Evolutionary conservation across 2,888 invertebrate species (phyloP).

Genomic region (Phrixothrix hirtus): DNA sequence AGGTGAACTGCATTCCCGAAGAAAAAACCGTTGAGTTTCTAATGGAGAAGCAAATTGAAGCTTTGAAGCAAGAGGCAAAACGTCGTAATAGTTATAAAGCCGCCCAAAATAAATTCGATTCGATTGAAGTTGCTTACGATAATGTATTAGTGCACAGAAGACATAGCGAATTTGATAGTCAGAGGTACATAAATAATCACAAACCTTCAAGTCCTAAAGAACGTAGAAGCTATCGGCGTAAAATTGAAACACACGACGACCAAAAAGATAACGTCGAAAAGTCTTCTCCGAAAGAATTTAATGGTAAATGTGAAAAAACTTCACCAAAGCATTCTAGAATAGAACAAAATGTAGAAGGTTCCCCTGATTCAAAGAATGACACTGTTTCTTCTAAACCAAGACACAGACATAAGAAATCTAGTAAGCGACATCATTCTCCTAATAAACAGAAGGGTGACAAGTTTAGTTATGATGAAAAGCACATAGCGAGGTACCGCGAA

Average conservation of each 20-base stretch:
- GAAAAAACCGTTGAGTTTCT: constrained; percentile 47
- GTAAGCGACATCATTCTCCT: constrained; percentile 49
- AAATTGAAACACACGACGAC: constrained; percentile 12
- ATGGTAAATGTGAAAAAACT: constrained; percentile 12
- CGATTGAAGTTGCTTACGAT: constrained; percentile 42
- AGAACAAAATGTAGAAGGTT: constrained; percentile 15
- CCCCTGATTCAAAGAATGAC: constrained; percentile 37
- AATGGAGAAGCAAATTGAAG: constrained; percentile 52
- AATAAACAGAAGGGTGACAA: constrained; percentile 48
- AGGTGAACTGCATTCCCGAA: constrained; percentile 9
- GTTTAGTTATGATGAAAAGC: constrained; percentile 53
- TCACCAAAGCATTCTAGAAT: constrained; percentile 21
- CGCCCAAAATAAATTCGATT: constrained; percentile 48
- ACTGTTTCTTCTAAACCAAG: constrained; percentile 51
- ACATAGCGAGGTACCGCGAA: constrained; percentile 51
- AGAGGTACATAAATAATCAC: constrained; percentile 3
- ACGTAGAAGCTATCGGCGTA: constrained; percentile 18
- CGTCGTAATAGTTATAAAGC: constrained; percentile 53
- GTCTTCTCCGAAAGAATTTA: constrained; percentile 20
- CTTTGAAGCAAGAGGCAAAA: constrained; percentile 48
- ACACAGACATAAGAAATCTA: constrained; percentile 50
- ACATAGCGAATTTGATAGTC: constrained; percentile 21
- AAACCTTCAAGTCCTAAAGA: constrained; percentile 17
- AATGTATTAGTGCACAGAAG: constrained; percentile 21
- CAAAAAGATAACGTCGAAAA: constrained; percentile 15